A percentile compares a stretch with the other conserved stretches of the same genome.
These are phyloP conservation scores for Dorcus parallelipipedus DNA, from an alignment of 2,888 invertebrate genomes.

Conservation along the genomic window DNA sequence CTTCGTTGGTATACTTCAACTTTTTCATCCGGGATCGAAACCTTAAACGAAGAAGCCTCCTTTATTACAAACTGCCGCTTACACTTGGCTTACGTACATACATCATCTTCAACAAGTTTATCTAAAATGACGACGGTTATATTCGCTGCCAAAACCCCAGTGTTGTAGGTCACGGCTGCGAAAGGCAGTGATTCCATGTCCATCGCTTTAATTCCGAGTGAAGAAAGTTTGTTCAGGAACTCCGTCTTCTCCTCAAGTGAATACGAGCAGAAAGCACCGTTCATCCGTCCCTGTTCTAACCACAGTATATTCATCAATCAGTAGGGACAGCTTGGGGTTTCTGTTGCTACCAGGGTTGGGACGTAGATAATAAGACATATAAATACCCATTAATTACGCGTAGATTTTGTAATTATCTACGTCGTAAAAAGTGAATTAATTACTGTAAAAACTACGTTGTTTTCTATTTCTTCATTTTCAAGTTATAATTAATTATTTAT, in stretches of 20 bases:
- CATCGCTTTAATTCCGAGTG: slow-evolving; percentile 66
- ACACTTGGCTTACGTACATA: slow-evolving; percentile 32
- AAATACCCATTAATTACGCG: no score
- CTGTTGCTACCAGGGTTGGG: no score
- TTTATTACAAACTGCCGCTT: neutral
- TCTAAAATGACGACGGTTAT: slow-evolving; percentile 71
- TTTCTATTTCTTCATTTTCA: no score
- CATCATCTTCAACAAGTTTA: slow-evolving; percentile 68
- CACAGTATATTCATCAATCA: no score
- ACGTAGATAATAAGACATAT: no score
- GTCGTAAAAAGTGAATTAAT: no score
- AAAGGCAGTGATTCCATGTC: slow-evolving; percentile 80
- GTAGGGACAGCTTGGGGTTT: no score
- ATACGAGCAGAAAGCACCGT: slow-evolving; percentile 73
- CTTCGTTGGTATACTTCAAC: neutral
- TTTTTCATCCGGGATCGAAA: neutral
- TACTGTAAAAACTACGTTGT: no score
- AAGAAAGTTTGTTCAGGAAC: slow-evolving; percentile 55
- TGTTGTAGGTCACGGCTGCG: slow-evolving; percentile 62
- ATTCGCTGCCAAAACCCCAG: slow-evolving; percentile 63
- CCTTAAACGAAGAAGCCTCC: neutral
- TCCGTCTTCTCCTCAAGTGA: slow-evolving; percentile 60
- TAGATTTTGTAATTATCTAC: no score
- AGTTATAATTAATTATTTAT: no score
- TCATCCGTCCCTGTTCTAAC: slow-evolving; percentile 71